These are phyloP conservation scores for Betta splendens DNA, from an alignment of 2,797 vertebrate species.

Conservation along the genomic window DNA sequence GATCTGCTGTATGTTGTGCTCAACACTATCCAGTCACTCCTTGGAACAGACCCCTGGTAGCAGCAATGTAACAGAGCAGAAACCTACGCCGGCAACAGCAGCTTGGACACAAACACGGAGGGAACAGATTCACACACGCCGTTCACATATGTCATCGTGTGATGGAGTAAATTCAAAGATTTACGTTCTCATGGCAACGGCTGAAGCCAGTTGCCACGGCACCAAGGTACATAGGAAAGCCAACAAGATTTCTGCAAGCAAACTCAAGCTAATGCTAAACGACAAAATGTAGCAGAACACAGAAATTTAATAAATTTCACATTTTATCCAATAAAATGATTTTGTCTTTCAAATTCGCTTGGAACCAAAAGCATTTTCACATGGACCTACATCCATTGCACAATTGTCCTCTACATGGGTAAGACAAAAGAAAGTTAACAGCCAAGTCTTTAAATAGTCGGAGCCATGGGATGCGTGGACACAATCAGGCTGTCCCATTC, in stretches of 20 bases:
- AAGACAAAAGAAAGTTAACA: slow-evolving; percentile 75
- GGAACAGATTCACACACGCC: not conserved
- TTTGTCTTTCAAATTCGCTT: slow-evolving; percentile 8
- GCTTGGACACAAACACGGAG: slow-evolving; percentile 20
- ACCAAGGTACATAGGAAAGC: too few relatives aligned
- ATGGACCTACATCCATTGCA: slow-evolving; percentile 40
- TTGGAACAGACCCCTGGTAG: slow-evolving; percentile 22
- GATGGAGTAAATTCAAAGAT: not conserved
- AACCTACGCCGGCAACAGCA: too few relatives aligned
- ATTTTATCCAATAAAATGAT: slow-evolving; percentile 2
- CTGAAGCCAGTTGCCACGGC: too few relatives aligned
- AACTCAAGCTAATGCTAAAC: too few relatives aligned
- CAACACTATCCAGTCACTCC: slow-evolving; percentile 6
- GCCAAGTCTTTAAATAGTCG: slow-evolving; percentile 77
- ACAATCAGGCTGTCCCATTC: slow-evolving; percentile 81
- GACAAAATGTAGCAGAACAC: too few relatives aligned
- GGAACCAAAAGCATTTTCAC: slow-evolving; percentile 15
- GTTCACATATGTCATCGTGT: not conserved
- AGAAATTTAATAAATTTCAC: too few relatives aligned
- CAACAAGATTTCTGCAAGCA: too few relatives aligned
- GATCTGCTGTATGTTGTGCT: slow-evolving; percentile 4
- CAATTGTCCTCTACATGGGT: slow-evolving; percentile 62
- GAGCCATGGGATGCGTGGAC: slow-evolving; percentile 77
- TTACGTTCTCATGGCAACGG: not conserved
- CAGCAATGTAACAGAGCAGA: too few relatives aligned